These are phyloP conservation scores for Typhlichthys eigenmanni DNA, from an alignment of 2,797 vertebrate species.

Conservation along the genomic window DNA sequence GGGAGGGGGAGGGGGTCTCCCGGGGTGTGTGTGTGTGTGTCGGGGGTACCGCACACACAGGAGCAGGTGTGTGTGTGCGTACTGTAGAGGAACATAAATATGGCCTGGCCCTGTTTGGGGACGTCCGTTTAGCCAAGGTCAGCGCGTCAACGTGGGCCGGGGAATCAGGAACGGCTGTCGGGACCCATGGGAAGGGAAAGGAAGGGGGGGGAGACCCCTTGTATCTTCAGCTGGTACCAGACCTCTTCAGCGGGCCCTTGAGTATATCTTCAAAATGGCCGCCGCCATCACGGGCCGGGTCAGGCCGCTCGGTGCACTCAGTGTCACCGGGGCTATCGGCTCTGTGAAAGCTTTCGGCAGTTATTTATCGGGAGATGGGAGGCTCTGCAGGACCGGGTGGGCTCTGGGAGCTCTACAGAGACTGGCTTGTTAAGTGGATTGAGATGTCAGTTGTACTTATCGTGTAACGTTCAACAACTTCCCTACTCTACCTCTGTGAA, in stretches of 20 bases:
- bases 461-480: no score
- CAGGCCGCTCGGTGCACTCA: conserved; percentile 23
- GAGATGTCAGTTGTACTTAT: no score
- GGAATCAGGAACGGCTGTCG: conserved; percentile 36
- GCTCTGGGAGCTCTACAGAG: no score
- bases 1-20: conserved; percentile 47
- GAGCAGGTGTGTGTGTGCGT: no score
- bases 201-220: conserved; percentile 43
- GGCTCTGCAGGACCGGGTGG: no score
- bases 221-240: conserved; percentile 61
- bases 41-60: no score
- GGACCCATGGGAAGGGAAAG: conserved; percentile 35
- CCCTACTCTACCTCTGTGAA: no score
- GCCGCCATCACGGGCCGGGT: conserved; percentile 16
- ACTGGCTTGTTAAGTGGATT: no score
- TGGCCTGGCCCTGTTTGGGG: conserved; percentile 40
- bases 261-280: conserved; percentile 55
- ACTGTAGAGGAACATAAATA: conserved; percentile 52
- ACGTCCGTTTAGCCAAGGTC: conserved; percentile 56
- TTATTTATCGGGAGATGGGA: neutral
- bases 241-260: conserved; percentile 48
- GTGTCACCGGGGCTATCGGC: conserved; percentile 34
- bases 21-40: conserved; percentile 1
- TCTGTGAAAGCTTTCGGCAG: conserved; percentile 24
- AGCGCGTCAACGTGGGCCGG: conserved; percentile 27